Conservation (phyloP, 35 echinoderm and acorn worm genomes). For the Strongylocentrotus purpuratus region DNA sequence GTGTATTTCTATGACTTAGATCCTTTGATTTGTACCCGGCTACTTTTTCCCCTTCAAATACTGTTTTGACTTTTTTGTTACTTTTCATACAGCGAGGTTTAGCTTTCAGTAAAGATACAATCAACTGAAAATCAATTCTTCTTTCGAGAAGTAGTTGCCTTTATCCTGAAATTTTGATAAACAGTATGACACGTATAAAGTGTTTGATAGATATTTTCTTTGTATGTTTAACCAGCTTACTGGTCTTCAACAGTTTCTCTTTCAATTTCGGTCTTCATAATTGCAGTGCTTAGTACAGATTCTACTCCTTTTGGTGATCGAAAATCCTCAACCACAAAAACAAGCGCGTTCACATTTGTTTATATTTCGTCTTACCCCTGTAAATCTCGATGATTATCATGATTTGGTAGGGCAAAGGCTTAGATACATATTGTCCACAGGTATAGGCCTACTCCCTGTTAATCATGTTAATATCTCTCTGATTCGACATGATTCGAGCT, state of each 20-base stretch:
- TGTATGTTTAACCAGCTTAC: no score
- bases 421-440: not conserved
- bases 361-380: not conserved
- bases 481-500: not conserved
- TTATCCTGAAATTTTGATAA: no score
- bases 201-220: no score
- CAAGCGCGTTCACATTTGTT: not conserved
- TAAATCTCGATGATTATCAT: not conserved
- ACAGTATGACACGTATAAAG: no score
- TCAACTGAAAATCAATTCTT: no score
- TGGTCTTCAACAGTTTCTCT: no score
- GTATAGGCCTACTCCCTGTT: not conserved
- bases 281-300: not conserved
- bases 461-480: not conserved
- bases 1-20: constrained; percentile 3
- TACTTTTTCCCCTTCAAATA: not conserved
- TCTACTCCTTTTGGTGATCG: not conserved
- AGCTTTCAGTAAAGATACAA: no score
- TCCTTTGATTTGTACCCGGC: not conserved
- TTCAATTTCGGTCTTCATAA: not conserved
- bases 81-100: no score
- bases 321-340: not conserved
- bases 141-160: no score
- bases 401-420: not conserved
- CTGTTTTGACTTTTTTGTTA: not conserved